These are phyloP conservation scores for Drosophila oshimai DNA, from an alignment of 1,140 invertebrate genomes.

Conservation along the genomic window DNA sequence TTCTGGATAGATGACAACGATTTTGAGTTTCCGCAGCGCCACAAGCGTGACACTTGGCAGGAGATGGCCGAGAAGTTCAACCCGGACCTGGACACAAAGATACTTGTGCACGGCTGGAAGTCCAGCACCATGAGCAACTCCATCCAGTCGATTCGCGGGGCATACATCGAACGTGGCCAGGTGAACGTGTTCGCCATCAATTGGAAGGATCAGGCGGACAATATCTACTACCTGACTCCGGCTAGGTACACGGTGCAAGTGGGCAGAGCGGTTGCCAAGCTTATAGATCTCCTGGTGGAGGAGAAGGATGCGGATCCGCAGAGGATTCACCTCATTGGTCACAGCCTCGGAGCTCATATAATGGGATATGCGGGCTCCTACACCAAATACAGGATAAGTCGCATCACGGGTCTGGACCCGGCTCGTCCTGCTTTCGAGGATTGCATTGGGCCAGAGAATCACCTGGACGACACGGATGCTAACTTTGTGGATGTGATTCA, in stretches of 20 bases:
- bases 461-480: conserved; percentile 87
- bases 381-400: conserved; percentile 84
- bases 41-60: conserved; percentile 77
- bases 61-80: conserved; percentile 76
- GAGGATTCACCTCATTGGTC: conserved; percentile 88
- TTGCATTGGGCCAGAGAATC: conserved; percentile 83
- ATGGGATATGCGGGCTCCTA: conserved; percentile 91
- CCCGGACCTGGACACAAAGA: conserved; percentile 57
- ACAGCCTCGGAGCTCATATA: conserved; percentile 95
- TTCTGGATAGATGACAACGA: conserved; percentile 67
- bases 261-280: conserved; percentile 85
- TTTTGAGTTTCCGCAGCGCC: conserved; percentile 68
- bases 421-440: conserved; percentile 89
- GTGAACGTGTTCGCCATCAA: conserved; percentile 88
- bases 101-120: conserved; percentile 66
- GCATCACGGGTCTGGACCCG: conserved; percentile 90
- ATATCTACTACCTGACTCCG: conserved; percentile 86
- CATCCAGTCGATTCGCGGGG: conserved; percentile 83
- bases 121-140: conserved; percentile 76
- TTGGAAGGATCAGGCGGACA: conserved; percentile 86
- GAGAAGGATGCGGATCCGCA: conserved; percentile 84
- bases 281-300: conserved; percentile 85
- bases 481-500: conserved; percentile 91
- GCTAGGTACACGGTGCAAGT: conserved; percentile 87
- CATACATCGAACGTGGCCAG: conserved; percentile 84